Percentiles rank a stretch among this genome's conserved stretches.
Conservation (phyloP, 2,113 vertebrate species). For the Lathamus discolor region DNA sequence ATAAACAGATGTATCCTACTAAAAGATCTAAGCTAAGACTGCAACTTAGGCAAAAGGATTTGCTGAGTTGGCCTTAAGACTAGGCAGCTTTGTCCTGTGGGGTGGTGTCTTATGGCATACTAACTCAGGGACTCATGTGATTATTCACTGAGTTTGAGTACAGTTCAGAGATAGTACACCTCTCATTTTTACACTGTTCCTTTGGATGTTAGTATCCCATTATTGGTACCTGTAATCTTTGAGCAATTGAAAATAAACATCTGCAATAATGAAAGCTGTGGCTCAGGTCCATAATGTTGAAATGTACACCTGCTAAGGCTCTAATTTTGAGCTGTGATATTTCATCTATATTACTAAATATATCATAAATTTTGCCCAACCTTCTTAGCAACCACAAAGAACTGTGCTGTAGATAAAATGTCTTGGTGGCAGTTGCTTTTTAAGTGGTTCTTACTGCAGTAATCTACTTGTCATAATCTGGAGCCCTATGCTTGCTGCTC, state of each 20-base stretch:
- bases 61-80: neutral
- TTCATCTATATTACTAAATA: neutral
- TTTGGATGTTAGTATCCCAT: neutral
- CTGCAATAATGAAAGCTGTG: neutral
- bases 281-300: neutral
- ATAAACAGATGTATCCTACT: neutral
- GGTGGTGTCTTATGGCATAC: accelerated
- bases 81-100: neutral
- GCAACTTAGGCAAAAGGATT: neutral
- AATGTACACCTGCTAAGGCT: neutral
- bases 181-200: neutral
- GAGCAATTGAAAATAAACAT: neutral
- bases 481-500: neutral
- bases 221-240: neutral
- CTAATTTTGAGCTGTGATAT: neutral
- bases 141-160: neutral
- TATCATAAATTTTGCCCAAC: neutral
- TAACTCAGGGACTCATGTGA: neutral
- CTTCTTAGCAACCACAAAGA: neutral
- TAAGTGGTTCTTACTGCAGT: neutral
- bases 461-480: neutral
- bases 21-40: neutral
- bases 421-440: neutral
- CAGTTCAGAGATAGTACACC: neutral
- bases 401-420: neutral